Base-by-base conservation (phyloP, 2,888 invertebrate genomes). In the Eueremaeus valkanovi region DNA sequence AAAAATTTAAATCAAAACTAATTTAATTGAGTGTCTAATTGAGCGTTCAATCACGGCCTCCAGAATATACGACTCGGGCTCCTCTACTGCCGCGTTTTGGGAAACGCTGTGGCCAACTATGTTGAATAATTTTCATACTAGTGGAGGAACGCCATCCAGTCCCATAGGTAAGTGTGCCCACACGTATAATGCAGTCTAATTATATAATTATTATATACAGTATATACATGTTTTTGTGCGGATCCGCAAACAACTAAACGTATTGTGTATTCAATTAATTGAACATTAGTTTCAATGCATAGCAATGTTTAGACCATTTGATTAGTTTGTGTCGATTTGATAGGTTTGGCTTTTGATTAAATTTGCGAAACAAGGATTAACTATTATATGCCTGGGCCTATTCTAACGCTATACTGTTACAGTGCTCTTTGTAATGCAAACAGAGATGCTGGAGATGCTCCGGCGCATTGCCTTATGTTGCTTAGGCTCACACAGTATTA, bases 341-440 rank as follows among this genome's bases (percentile, higher is more conserved):
- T 80, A 80, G 80, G 80, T 79, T 78, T 78, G 77, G 78, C 70
- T n/a, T 74, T 76, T 80, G 79, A 80, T 80, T 80, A 79, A 80
- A 80, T 80, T 80, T 80, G 79, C 78, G 78, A 79, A 79, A 76
- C 79, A 78, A 78, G 78, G 79, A 80, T 80, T 80, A 79, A 79
- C 78, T 77, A 78, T 76, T 79, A 77, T 78, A 72, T 73, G 18
- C 29, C 75, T 58, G 77, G 75, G 77, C 78, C 78, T 77, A 78
- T 78, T 77, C 79, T 72, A 76, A 66, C 78, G 75, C 61, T 21
- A 58, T 74, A 55, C 55, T 36, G 75, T 75, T 75, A 78, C 78
- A 78, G 77, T 73, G 76, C 77, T 78, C 75, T 76, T 75, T 45
- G 73, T 36, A 36, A 36, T 51, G 51, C 51, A 51, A 51, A 21